Conservation (phyloP, 2,888 invertebrate genomes). For the Eugnorisma glareosa region DNA sequence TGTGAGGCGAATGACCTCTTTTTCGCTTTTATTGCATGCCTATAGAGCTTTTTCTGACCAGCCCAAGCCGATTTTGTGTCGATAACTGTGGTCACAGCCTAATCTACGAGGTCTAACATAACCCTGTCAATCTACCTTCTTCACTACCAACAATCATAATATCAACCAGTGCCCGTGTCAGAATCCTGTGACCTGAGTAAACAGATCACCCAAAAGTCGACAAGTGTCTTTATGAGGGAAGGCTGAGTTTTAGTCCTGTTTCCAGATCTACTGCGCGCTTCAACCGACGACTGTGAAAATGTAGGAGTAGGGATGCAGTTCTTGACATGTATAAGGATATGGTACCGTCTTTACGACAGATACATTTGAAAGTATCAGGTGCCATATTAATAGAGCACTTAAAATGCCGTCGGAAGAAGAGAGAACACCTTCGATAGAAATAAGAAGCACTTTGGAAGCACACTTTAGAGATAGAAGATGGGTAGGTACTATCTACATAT, state of each 20-base stretch:
- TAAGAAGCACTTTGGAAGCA: neutral
- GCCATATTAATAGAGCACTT: neutral
- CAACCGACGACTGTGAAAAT: neutral
- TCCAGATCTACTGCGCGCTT: neutral
- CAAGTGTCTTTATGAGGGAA: neutral
- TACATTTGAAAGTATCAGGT: conserved; percentile 4
- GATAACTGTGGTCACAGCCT: no score
- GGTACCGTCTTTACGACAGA: neutral
- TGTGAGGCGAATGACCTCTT: neutral
- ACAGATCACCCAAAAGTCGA: neutral
- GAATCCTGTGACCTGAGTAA: neutral
- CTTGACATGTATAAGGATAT: neutral
- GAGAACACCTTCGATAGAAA: neutral
- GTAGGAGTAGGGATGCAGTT: neutral
- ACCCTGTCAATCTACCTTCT: neutral
- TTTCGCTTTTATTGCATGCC: neutral
- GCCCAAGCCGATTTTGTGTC: neutral
- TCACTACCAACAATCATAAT: neutral
- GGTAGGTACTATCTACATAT: no score
- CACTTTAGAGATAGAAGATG: neutral
- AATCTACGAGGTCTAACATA: neutral
- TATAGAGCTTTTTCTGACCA: neutral
- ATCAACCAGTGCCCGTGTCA: no score
- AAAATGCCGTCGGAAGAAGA: neutral
- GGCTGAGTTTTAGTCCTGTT: neutral